A percentile compares a stretch with the other conserved stretches of the same genome.
Evolutionary conservation across 2,888 invertebrate genomes (phyloP).

Genomic region (Sesia bembeciformis): DNA sequence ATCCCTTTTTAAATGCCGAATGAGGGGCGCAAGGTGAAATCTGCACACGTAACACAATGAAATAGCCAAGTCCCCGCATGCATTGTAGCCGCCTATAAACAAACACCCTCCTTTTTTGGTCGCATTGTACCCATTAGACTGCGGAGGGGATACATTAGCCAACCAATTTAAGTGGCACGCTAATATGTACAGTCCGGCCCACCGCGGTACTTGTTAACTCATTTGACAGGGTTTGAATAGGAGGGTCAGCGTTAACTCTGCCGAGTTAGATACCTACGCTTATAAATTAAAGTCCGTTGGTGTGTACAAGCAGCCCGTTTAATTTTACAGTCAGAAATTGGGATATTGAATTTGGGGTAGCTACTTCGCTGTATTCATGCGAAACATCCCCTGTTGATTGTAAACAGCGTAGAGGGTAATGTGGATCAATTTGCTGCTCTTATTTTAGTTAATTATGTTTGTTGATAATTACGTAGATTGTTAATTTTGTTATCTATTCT

Average conservation of each 20-base stretch:
- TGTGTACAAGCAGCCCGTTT: slow-evolving; percentile 31
- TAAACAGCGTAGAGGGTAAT: slow-evolving; percentile 36
- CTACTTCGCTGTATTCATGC: slow-evolving; percentile 34
- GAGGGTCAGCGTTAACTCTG: slow-evolving; percentile 36
- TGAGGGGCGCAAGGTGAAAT: slow-evolving; percentile 39
- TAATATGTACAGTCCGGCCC: slow-evolving; percentile 13
- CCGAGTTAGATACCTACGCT: slow-evolving; percentile 36
- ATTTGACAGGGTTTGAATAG: slow-evolving; percentile 22
- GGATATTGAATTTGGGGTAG: slow-evolving; percentile 40
- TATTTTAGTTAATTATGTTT: background rate
- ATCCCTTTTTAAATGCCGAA: slow-evolving; percentile 27
- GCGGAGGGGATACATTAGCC: slow-evolving; percentile 31
- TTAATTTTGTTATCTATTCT: too few species aligned
- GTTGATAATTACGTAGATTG: too few species aligned
- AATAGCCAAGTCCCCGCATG: slow-evolving; percentile 18
- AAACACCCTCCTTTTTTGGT: slow-evolving; percentile 31
- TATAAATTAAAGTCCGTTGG: slow-evolving; percentile 26
- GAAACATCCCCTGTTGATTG: slow-evolving; percentile 12
- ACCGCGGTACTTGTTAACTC: slow-evolving; percentile 20
- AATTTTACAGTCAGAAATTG: slow-evolving; percentile 51
- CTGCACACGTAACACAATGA: slow-evolving; percentile 23
- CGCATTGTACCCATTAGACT: slow-evolving; percentile 26
- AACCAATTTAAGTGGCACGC: slow-evolving; percentile 25
- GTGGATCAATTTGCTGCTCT: slow-evolving; percentile 29
- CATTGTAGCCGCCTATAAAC: slow-evolving; percentile 22